Evolutionary conservation across 2,888 invertebrate genomes (phyloP), one percentile per base, ranked within the genome.

Genomic region (Fissipunctia ypsillon): DNA sequence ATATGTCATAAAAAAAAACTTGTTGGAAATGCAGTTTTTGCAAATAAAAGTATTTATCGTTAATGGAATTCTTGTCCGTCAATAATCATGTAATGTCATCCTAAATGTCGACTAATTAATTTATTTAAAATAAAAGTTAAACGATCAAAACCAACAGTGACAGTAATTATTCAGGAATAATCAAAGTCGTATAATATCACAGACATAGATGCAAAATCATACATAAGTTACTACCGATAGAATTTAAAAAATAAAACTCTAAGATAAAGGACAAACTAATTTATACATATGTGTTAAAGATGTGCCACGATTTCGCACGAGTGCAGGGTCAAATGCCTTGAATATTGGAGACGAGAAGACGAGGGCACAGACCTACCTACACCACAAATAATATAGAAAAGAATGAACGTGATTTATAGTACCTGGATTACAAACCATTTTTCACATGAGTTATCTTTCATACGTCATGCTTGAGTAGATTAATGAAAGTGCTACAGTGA

Each of bases 401-500:
- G 3, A 72, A 72, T 77, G 35, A 41, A 56, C 22, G 43, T 79
- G 65, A 79, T 75, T 81, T 67, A 82, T 75, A 25, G 68, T 50
- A 57, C 22, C 9, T 54, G 64, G 75, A 61, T 66, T 45, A 65
- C 56, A 63, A 73, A 73, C 50, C 68, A 80, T 83, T 83, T 59
- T 63, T 73, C 80, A 79, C 54, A 67, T 52, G 69, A 75, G 72
- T 73, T 82, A 78, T 81, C 79, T 75, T 72, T 60, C 56, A 75
- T 57, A 73, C 69, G 81, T 73, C 81, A 71, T 57, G 81, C 80
- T 70, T 63, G 50, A 83, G 74, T 61, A 57, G 81, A 83, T 78
- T 81, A 83, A 81, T 83, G 81, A 83, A 83, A 83, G 75, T 80
- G 81, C 59, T 75, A 66, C 35, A 73, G 70, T 81, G 54, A 71